Evolutionary conservation across 2,888 invertebrate genomes (phyloP).

Genomic region (Drosophila prolongata): DNA sequence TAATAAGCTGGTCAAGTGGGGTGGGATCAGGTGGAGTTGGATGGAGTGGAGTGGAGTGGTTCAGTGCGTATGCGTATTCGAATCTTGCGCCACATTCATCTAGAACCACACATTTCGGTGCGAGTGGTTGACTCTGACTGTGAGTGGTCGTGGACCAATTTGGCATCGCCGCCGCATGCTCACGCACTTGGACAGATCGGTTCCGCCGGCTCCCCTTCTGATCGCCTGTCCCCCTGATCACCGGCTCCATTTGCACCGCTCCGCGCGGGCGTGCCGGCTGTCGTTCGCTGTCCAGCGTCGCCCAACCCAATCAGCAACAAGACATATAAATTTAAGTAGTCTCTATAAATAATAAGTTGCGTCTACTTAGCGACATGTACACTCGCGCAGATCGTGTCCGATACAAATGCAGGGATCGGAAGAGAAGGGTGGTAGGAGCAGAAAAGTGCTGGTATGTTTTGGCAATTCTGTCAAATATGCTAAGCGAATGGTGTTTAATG

Average conservation of each 20-base stretch:
- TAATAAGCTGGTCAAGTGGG: slow-evolving; percentile 53
- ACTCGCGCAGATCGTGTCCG: slow-evolving; percentile 61
- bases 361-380: slow-evolving; percentile 77
- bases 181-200: slow-evolving; percentile 54
- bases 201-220: slow-evolving; percentile 1
- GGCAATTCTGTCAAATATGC: slow-evolving; percentile 34
- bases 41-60: slow-evolving; percentile 3
- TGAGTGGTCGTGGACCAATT: slow-evolving; percentile 40
- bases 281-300: slow-evolving; percentile 55
- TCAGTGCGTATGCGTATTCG: slow-evolving; percentile 30
- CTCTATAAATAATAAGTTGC: slow-evolving; percentile 76
- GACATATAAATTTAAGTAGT: slow-evolving; percentile 67
- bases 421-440: background rate
- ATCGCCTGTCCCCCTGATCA: background rate
- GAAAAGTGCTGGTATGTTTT: slow-evolving; percentile 21
- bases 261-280: slow-evolving; percentile 67
- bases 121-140: slow-evolving; percentile 29
- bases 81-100: slow-evolving; percentile 76
- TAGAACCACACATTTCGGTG: slow-evolving; percentile 72
- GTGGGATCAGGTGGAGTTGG: slow-evolving; percentile 27
- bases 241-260: background rate
- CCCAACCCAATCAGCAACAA: slow-evolving; percentile 69
- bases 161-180: slow-evolving; percentile 23
- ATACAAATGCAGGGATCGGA: slow-evolving; percentile 15
- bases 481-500: slow-evolving; percentile 10